Base-by-base conservation (phyloP, 2,888 invertebrate genomes). In the Mythimna loreyi region DNA sequence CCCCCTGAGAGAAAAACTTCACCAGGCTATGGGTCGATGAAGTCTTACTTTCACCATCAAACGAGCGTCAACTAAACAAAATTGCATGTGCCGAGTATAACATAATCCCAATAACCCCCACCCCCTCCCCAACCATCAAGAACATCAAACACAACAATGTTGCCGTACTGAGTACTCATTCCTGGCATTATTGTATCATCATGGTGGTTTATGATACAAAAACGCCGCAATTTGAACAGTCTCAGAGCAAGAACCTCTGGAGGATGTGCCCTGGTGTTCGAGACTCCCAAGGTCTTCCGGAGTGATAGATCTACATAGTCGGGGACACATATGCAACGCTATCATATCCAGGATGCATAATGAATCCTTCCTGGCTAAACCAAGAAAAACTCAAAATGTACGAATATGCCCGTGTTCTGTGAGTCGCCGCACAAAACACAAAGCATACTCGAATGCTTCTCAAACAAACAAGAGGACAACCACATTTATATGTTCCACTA, bases 321-420 rank as follows among this genome's bases (percentile, higher is more conserved):
- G 59, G 30, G 59, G 67, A 71, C 71, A 9, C 49, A 58, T 57
- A 71, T 58, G 58, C 49, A 49, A 13, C 8, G 9, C 47, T 67
- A 40, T 36, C 43, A 40, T 33, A 33, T 25, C 25, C 25, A 40
- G 49, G 43, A 4, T 25, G 52, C 43, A 52, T 67, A 11, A 49
- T 49, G 58, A 57, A 8, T 7, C 47, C 30, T 57, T 68, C 23
- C 49, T 30, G 47, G 28, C 11, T 36, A 28, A 5, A 49, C 28
- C n/a, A 11, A 11, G 56, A 70, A 49, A 16, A 23, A 30, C 40
- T 40, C 58, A 67, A 49, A 49, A 57, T 67, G 40, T 57, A 19
- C 23, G 36, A 67, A 13, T 49, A 30, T n/a, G 30, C 5, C 8
- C 6, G 30, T 25, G 36, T 69, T 55, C 16, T 40, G 72, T 9